These are phyloP conservation scores for Cotesia typhae DNA, from an alignment of 1,140 invertebrate genomes.

Conservation along the genomic window DNA sequence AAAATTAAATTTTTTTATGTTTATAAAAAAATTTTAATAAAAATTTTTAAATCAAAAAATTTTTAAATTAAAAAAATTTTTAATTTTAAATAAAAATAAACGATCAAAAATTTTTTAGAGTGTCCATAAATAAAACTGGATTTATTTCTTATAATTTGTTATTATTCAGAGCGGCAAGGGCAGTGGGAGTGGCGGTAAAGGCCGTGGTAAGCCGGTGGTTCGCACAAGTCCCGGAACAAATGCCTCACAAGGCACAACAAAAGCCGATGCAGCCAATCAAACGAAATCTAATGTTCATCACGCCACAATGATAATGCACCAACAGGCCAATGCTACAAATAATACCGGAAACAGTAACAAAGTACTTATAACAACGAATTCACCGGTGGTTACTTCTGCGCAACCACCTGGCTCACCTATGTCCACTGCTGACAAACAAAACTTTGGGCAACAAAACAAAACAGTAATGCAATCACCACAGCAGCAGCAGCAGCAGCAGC, in stretches of 20 bases:
- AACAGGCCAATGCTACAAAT: conserved; percentile 53
- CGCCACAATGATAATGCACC: conserved; percentile 57
- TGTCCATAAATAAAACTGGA: conserved; percentile 33
- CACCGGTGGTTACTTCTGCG: conserved; percentile 51
- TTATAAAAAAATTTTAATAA: no score
- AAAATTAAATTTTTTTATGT: no score
- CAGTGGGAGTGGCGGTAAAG: conserved; percentile 59
- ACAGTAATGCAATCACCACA: conserved; percentile 63
- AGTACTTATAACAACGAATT: conserved; percentile 59
- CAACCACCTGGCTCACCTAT: conserved; percentile 60
- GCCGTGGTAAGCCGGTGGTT: conserved; percentile 67
- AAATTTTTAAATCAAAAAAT: no score
- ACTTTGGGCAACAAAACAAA: conserved; percentile 64
- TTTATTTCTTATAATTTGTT: conserved; percentile 45
- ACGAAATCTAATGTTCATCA: conserved; percentile 66
- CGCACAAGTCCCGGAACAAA: conserved; percentile 71
- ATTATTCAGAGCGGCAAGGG: conserved; percentile 61
- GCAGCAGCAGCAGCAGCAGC: conserved; percentile 61
- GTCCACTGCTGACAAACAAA: conserved; percentile 55
- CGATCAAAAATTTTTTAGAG: background rate
- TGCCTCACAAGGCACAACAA: conserved; percentile 58
- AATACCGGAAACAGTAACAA: conserved; percentile 54
- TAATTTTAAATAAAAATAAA: conserved; percentile 21
- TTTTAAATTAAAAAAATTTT: conserved; percentile 13
- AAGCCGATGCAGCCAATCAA: conserved; percentile 78